phyloP scores from a whole-genome alignment of 1,140 invertebrate genomes.

The Drosophila guanche region DNA sequence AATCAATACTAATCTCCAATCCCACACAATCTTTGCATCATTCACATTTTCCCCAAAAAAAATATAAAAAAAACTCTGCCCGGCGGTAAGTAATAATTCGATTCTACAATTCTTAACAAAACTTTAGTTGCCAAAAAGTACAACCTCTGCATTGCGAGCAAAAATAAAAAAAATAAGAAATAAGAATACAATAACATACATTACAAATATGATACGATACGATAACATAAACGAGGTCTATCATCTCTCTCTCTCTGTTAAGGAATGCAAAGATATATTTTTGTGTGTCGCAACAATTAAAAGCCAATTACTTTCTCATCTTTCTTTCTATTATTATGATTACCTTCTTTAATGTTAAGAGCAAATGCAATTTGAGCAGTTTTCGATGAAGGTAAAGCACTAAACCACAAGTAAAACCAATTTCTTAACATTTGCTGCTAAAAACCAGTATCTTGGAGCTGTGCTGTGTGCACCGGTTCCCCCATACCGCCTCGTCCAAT shows the following conservation, averaged over 20 bases:
- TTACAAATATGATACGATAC: slow-evolving; percentile 18
- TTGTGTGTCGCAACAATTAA: slow-evolving; percentile 72
- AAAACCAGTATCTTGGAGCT: slow-evolving; percentile 27
- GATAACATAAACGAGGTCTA: slow-evolving; percentile 51
- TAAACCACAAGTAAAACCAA: slow-evolving; percentile 68
- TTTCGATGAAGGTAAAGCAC: slow-evolving; percentile 83
- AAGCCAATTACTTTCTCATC: slow-evolving; percentile 83
- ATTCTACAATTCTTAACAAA: slow-evolving; percentile 50
- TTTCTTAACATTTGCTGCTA: slow-evolving; percentile 64
- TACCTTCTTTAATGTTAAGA: slow-evolving; percentile 81
- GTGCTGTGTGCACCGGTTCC: slow-evolving; percentile 14
- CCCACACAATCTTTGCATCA: slow-evolving; percentile 19
- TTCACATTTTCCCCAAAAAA: slow-evolving; percentile 27
- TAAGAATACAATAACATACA: slow-evolving; percentile 20
- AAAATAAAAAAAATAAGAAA: slow-evolving; percentile 10
- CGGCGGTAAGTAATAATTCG: slow-evolving; percentile 72
- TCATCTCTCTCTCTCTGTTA: slow-evolving; percentile 30
- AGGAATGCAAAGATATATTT: slow-evolving; percentile 24
- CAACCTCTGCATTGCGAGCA: slow-evolving; percentile 19
- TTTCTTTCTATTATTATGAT: slow-evolving; percentile 83
- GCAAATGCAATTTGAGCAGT: slow-evolving; percentile 83
- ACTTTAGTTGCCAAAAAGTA: slow-evolving; percentile 22
- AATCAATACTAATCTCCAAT: slow-evolving; percentile 23
- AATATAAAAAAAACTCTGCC: slow-evolving; percentile 14
- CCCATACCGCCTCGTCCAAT: slow-evolving; percentile 39